phyloP scores from a whole-genome alignment of 2,113 vertebrate genomes.

The Tricholaema leucomelas region DNA sequence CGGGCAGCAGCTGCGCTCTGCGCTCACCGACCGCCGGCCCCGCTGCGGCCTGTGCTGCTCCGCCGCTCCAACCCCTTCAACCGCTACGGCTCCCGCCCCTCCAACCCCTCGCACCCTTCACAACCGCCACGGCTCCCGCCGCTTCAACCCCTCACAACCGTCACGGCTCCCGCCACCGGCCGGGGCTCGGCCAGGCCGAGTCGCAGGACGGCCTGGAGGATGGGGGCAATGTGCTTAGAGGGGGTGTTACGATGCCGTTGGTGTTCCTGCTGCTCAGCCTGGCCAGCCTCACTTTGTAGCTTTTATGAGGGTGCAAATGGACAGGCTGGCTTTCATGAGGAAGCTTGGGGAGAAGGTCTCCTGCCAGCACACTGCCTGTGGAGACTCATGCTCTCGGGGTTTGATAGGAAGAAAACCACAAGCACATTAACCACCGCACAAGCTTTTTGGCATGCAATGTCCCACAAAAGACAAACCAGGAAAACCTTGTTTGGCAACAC shows the following conservation, averaged over 20 bases:
- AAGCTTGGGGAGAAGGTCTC: rapidly evolving
- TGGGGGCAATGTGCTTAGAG: no score
- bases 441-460: background rate
- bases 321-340: no score
- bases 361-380: background rate
- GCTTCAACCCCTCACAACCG: background rate
- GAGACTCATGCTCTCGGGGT: rapidly evolving
- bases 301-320: no score
- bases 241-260: no score
- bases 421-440: background rate
- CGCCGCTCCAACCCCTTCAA: background rate
- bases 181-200: no score
- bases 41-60: no score
- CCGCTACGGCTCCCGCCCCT: no score
- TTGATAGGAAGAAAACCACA: background rate
- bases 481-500: background rate
- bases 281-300: background rate
- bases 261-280: no score
- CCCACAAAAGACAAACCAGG: background rate
- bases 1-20: background rate
- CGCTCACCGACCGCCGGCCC: no score
- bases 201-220: background rate
- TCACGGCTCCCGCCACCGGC: no score
- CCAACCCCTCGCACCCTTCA: background rate
- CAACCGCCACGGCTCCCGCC: no score